These are phyloP conservation scores for Physella acuta DNA, from an alignment of 1,140 invertebrate species.

Conservation along the genomic window DNA sequence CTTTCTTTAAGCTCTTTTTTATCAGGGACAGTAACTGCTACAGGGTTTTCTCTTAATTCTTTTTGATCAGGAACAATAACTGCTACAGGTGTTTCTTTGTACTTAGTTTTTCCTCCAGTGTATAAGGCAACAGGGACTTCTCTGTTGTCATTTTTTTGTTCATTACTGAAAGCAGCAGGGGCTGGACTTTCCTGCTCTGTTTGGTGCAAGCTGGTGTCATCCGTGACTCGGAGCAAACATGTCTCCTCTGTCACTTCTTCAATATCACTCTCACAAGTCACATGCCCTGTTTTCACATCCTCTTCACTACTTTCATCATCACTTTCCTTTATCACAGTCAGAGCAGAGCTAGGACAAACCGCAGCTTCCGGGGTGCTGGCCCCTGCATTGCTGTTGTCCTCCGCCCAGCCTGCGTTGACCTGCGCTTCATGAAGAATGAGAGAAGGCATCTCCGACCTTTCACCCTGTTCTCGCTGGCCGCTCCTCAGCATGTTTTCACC, in stretches of 20 bases:
- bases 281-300: background rate
- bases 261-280: background rate
- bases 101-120: too few species aligned
- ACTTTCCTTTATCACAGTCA: slow-evolving; percentile 7
- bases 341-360: background rate
- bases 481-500: background rate
- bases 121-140: background rate
- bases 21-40: too few species aligned
- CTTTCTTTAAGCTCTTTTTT: background rate
- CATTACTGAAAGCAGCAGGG: too few species aligned
- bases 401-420: slow-evolving; percentile 11
- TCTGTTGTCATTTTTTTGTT: too few species aligned
- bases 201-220: too few species aligned
- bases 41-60: too few species aligned
- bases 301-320: background rate
- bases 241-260: background rate
- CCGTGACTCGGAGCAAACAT: background rate
- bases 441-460: slow-evolving; percentile 9
- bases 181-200: too few species aligned
- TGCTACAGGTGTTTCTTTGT: too few species aligned
- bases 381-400: background rate
- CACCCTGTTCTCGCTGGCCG: background rate
- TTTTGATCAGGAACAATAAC: too few species aligned
- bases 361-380: background rate
- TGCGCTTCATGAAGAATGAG: slow-evolving; percentile 21